These are phyloP conservation scores for Coremacera marginata DNA, from an alignment of 2,888 invertebrate species.

Conservation along the genomic window DNA sequence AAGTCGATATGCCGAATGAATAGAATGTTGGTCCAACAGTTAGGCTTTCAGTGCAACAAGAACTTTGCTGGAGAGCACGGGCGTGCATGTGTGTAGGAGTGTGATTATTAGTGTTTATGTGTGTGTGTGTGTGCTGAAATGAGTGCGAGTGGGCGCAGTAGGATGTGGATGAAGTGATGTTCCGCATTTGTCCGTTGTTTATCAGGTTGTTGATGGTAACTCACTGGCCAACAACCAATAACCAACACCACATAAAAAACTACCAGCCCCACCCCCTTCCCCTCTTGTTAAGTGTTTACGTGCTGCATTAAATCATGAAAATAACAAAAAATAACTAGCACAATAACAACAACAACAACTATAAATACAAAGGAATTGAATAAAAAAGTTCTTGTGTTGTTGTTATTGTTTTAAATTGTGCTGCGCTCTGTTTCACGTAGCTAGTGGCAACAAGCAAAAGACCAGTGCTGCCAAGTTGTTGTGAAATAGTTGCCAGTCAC, in stretches of 20 bases:
- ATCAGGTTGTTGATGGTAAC: not conserved
- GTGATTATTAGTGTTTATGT: not conserved
- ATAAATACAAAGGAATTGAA: not conserved
- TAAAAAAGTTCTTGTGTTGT: not conserved
- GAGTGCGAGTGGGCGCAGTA: too few relatives aligned
- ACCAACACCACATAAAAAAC: not conserved
- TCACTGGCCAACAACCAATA: not conserved
- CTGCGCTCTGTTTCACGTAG: not conserved
- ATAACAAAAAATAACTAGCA: slow-evolving; percentile 1
- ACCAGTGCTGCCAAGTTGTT: slow-evolving; percentile 4
- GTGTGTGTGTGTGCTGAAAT: not conserved
- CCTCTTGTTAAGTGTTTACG: slow-evolving; percentile 26
- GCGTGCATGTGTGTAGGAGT: not conserved
- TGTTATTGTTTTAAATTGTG: slow-evolving; percentile 24
- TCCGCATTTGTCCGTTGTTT: not conserved
- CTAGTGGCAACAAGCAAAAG: not conserved
- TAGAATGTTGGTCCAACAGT: not conserved
- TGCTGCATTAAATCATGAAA: slow-evolving; percentile 27
- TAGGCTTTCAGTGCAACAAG: not conserved
- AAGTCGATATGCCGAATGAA: not conserved
- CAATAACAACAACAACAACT: not conserved
- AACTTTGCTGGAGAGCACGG: too few relatives aligned
- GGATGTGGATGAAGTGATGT: too few relatives aligned
- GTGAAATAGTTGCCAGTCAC: not conserved
- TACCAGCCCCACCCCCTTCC: not conserved